These are phyloP conservation scores for Crenuchus spilurus DNA, from an alignment of 2,797 vertebrate species.

Conservation along the genomic window DNA sequence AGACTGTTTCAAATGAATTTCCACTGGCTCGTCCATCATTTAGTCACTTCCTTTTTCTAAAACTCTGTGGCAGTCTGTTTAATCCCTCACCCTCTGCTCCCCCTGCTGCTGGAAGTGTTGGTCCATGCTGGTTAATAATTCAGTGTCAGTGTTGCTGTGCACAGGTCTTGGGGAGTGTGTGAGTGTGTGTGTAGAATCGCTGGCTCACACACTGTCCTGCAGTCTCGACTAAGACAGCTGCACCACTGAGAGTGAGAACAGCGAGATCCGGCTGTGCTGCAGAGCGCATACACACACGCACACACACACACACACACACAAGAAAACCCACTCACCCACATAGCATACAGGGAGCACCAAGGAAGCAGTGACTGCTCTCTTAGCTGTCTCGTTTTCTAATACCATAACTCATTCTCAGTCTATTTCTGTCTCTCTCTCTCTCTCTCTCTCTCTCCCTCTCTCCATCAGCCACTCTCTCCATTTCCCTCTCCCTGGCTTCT, in stretches of 20 bases:
- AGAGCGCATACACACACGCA: slow-evolving; percentile 52
- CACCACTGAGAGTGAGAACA: slow-evolving; percentile 53
- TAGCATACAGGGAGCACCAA: slow-evolving; percentile 25
- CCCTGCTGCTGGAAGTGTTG: slow-evolving; percentile 52
- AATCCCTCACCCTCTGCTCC: neutral
- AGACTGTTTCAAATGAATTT: neutral
- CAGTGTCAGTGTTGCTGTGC: slow-evolving; percentile 64
- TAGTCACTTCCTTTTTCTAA: slow-evolving; percentile 2
- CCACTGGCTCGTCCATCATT: neutral
- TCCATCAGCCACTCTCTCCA: slow-evolving; percentile 12
- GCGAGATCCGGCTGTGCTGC: slow-evolving; percentile 59
- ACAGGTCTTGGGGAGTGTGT: slow-evolving; percentile 48
- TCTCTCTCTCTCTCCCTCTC: slow-evolving; percentile 6
- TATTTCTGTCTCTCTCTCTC: neutral
- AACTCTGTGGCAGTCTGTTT: neutral
- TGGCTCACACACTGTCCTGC: slow-evolving; percentile 62
- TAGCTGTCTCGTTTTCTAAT: slow-evolving; percentile 28
- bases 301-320: slow-evolving; percentile 32
- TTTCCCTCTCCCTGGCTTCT: neutral
- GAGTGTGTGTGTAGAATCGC: slow-evolving; percentile 52
- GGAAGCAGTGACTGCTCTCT: slow-evolving; percentile 8
- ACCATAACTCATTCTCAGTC: slow-evolving; percentile 14
- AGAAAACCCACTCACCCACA: slow-evolving; percentile 35
- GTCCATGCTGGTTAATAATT: slow-evolving; percentile 75
- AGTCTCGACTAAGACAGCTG: slow-evolving; percentile 64